Base-by-base conservation (phyloP, 2,797 vertebrate species). In the Paratrypauchen microcephalus region DNA sequence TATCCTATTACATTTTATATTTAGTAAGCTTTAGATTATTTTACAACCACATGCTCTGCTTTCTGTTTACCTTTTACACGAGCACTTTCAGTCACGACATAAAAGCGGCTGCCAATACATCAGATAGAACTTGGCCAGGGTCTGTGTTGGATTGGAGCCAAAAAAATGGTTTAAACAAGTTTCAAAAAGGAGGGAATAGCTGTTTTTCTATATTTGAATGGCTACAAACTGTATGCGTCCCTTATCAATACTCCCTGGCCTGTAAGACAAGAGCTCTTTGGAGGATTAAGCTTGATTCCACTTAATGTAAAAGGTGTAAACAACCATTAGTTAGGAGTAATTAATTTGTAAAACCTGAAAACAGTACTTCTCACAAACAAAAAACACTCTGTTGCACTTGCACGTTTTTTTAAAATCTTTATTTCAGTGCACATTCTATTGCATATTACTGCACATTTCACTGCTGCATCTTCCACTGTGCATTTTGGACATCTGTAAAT, bases 251-350 rank as follows among this genome's bases (percentile, higher is more conserved):
- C 56, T 66, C 68, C 74, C 12, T 5, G 59, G 63, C 70, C 72
- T 28, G 12, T 21, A 59, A 76, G 79, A 90, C 83, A 77, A 80
- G 71, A 64, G 81, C 74, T 61, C 75, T 81, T 72, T 74, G 77
- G 66, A 81, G 52, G 55, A 71, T 70, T 66, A 48, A 71, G 83
- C 83, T 89, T 89, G 91, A 83, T 88, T 91, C 84, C 84, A 77
- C 82, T 85, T 91, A 86, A 91, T 92, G 88, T 90, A 79, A 65
- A 72, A 79, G 83, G 79, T 23, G 28, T 75, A 90, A 92, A 92
- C 90, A 91, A 80, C 84, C 82, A 73, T 88, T 92, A 84, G 93
- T 93, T 90, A 87, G 79, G 77, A 50, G 21, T 79, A 84, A 91
- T 91, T 88, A 84, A 90, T 91, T 87, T 83, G 69, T 68, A 58